Percentiles rank a stretch among this genome's conserved stretches.
Evolutionary conservation across 2,113 vertebrate genomes (phyloP).

Genomic region (Cheirogaleus medius): DNA sequence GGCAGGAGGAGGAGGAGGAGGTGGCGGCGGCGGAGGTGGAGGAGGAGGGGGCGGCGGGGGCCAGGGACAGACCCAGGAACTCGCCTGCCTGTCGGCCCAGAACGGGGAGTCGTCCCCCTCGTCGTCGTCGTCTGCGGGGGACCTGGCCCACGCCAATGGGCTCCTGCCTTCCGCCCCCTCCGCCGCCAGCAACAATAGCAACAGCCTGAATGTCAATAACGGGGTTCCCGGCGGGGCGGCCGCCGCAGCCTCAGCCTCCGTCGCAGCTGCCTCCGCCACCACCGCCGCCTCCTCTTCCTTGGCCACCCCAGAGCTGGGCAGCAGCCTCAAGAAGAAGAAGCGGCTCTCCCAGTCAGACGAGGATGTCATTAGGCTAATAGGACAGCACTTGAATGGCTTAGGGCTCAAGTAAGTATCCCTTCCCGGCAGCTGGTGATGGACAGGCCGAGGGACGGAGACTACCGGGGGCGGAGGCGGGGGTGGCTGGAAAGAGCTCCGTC

Average conservation of each 20-base stretch:
- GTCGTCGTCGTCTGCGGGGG: constrained; percentile 79
- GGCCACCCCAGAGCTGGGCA: constrained; percentile 84
- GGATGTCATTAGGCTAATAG: constrained; percentile 96
- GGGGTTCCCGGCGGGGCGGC: constrained; percentile 84
- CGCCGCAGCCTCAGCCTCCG: constrained; percentile 84
- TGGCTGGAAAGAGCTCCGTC: not conserved
- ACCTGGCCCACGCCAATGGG: constrained; percentile 91
- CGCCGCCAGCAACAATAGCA: constrained; percentile 86
- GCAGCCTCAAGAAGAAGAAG: constrained; percentile 93
- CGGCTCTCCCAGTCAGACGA: constrained; percentile 94
- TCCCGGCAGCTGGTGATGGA: not conserved
- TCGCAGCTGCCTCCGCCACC: constrained; percentile 69
- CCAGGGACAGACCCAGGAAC: constrained; percentile 82
- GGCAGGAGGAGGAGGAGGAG: constrained; percentile 86
- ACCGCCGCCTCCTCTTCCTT: constrained; percentile 69
- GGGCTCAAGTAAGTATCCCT: constrained; percentile 95
- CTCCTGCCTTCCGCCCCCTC: constrained; percentile 85
- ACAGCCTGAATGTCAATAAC: constrained; percentile 87
- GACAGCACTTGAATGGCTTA: constrained; percentile 95
- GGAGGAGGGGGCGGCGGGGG: constrained; percentile 76
- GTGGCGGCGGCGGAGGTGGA: constrained; percentile 69
- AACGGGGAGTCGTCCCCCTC: constrained; percentile 91
- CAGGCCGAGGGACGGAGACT: not conserved
- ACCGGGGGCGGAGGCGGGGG: not conserved
- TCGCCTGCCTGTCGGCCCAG: constrained; percentile 88